A percentile compares a stretch with the other conserved stretches of the same genome.
phyloP scores from a whole-genome alignment of 1,140 invertebrate genomes.

The Lasaia peninsularis region DNA sequence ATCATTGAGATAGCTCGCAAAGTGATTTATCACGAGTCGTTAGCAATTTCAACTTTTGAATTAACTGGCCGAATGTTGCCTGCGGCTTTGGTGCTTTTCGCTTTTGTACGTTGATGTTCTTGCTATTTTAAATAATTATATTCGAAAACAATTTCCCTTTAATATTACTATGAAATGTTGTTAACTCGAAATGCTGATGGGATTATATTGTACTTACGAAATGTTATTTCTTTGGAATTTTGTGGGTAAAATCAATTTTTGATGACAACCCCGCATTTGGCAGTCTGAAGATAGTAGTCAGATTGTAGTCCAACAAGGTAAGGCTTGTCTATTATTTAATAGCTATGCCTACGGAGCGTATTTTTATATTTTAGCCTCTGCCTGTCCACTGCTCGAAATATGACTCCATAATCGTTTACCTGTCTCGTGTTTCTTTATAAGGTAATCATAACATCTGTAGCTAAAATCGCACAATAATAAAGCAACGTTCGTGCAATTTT shows the following conservation, averaged over 20 bases:
- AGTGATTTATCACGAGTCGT: slow-evolving; percentile 37
- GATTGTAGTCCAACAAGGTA: too few species aligned
- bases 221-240: background rate
- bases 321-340: too few species aligned
- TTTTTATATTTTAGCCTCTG: too few species aligned
- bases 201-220: background rate
- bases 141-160: slow-evolving; percentile 10
- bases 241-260: background rate
- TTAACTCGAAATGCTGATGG: background rate
- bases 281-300: too few species aligned
- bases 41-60: slow-evolving; percentile 32
- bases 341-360: too few species aligned
- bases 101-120: slow-evolving; percentile 14
- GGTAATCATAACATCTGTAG: too few species aligned
- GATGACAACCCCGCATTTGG: too few species aligned
- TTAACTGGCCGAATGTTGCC: slow-evolving; percentile 17
- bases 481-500: too few species aligned
- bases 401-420: too few species aligned
- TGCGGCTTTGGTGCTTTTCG: slow-evolving; percentile 9
- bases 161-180: background rate
- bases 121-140: slow-evolving; percentile 13
- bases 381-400: too few species aligned
- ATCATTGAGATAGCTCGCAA: slow-evolving; percentile 35
- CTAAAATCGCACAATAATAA: too few species aligned
- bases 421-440: too few species aligned